Evolutionary conservation across 1,140 invertebrate species (phyloP).

Genomic region (Archivesica marissinica): DNA sequence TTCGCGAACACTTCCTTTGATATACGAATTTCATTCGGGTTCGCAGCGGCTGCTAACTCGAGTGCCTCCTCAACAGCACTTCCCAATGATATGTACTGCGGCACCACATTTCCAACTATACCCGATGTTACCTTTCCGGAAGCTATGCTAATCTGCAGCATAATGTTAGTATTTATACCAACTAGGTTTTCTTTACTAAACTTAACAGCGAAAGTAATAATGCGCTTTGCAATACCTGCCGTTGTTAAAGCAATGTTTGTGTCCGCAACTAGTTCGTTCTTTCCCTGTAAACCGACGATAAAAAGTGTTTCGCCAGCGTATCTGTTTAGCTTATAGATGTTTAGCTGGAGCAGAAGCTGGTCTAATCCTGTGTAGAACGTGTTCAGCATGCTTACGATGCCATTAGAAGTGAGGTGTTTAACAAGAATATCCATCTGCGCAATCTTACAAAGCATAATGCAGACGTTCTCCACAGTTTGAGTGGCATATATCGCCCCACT

Average conservation of each 20-base stretch:
- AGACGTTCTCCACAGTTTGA: not conserved
- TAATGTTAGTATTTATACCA: not conserved
- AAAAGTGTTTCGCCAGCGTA: not conserved
- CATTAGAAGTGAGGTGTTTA: not conserved
- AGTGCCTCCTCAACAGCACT: conserved; percentile 40
- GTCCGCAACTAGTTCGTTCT: not conserved
- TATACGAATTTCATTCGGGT: not conserved
- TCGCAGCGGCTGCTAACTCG: conserved; percentile 1
- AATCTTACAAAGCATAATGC: conserved; percentile 5
- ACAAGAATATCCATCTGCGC: not conserved
- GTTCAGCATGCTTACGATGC: conserved; percentile 47
- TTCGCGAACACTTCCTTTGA: not conserved
- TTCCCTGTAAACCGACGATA: conserved; percentile 7
- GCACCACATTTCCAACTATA: conserved; percentile 36
- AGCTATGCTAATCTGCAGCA: conserved; percentile 44
- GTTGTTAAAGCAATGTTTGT: not conserved
- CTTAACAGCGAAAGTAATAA: conserved; percentile 20
- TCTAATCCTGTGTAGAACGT: conserved; percentile 47
- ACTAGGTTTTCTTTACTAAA: not conserved
- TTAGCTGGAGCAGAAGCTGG: conserved; percentile 26
- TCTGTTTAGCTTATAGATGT: conserved; percentile 31
- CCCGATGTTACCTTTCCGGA: conserved; percentile 56
- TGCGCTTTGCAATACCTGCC: not conserved
- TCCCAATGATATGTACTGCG: conserved; percentile 61
- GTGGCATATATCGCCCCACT: not conserved